phyloP scores from a whole-genome alignment of 2,113 vertebrate genomes.

The Condylura cristata region DNA sequence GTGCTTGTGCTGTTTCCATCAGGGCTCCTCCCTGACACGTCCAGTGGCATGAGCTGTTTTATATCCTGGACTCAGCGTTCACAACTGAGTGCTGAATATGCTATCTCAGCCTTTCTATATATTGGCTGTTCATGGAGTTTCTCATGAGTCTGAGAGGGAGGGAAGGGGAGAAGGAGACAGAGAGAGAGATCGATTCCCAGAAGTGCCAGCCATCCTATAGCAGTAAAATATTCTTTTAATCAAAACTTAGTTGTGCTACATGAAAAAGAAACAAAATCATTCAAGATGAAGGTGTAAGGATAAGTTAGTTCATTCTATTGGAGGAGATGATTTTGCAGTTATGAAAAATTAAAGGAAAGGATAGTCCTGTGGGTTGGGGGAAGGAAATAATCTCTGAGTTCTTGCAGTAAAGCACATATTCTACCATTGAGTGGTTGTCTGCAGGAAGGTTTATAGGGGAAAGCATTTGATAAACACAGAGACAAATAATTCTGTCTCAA shows the following conservation, averaged over 20 bases:
- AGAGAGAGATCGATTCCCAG: neutral
- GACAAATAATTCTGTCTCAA: neutral
- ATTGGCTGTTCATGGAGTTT: neutral
- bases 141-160: rapidly evolving
- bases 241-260: neutral
- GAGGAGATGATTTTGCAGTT: neutral
- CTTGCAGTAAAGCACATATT: neutral
- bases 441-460: neutral
- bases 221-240: conserved; percentile 34
- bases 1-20: neutral
- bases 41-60: neutral
- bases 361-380: neutral
- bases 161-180: neutral
- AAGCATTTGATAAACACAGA: neutral
- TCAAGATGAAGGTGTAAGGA: neutral
- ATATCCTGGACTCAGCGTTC: neutral
- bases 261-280: neutral
- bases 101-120: neutral
- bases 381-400: neutral
- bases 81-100: neutral
- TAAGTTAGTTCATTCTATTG: neutral
- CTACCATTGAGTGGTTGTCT: neutral
- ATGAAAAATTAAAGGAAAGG: neutral
- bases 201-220: neutral
- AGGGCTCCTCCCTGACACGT: neutral